Base-by-base conservation (phyloP, 2,113 vertebrate genomes). In the Lota lota region DNA sequence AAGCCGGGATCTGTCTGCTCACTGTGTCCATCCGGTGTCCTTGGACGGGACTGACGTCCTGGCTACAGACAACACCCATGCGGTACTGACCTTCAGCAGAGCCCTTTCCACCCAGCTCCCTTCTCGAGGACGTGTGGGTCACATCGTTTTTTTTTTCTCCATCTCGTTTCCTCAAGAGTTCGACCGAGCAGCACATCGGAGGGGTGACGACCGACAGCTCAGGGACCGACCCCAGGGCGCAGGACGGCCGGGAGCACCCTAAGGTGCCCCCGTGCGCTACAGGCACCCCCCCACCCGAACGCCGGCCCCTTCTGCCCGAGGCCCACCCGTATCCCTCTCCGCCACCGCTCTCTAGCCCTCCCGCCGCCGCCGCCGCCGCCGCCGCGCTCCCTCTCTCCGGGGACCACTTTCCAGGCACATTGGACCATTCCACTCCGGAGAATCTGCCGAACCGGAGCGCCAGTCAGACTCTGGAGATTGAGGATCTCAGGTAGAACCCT, bases 31-130 rank as follows among this genome's bases (percentile, higher is more conserved):
- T 65, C 88, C 85, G 61, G 86, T 90, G 53, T 79, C 89, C 53
- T 75, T 90, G 89, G 82, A 93, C 68, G 90, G 83, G 74, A 90
- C 89, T 68, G 89, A 69, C 0, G 86, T 90, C 64, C 92, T 91
- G 80, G 87, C 92, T 16, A 21, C 40, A 47, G 40, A 47, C 7
- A 10, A 47, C 40, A 12, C 40, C 40, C 40, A 47, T 14, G 6
- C 40, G 40, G 40, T 47, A 47, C 40, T 5, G 40, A 47, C 40
- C 8, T 10, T 8, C 40, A 47, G 10, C 8, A 47, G 12, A 47
- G 10, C 40, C 40, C 12, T 47, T 8, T 47, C 0, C 40, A 47
- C 10, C 40, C 1, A 15, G 2, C 54, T n/a, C 2, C n/a, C 54
- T 57, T 8, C 17, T 47, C 40, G 3, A 6, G 40, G 8, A 14